Base-by-base conservation (phyloP, 1,140 invertebrate genomes). In the Psix sp. region DNA sequence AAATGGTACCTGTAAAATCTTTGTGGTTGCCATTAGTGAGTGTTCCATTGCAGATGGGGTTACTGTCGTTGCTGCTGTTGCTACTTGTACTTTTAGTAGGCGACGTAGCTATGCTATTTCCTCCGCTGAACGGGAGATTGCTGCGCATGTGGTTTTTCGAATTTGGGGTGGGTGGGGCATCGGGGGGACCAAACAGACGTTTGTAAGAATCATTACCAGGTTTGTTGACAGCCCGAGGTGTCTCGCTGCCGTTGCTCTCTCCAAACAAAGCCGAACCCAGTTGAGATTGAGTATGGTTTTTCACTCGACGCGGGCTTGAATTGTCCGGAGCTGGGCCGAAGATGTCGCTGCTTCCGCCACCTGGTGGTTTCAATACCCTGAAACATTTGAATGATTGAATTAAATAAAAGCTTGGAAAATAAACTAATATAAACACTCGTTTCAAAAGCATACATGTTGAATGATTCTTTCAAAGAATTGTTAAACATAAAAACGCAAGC, bases 311-410 rank as follows among this genome's bases (percentile, higher is more conserved):
- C 4, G 84, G 84, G 66, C 82, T 85, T 20, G 77, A 79, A 35
- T 82, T 78, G 15, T 86, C 83, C 3, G 74, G 74, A 3, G 76
- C 70, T 4, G 82, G 56, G 29, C 89, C 90, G 78, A 92, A 91
- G 60, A 91, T 91, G 80, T 91, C 90, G 77, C 89, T 91, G 73
- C 88, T 89, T 4, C 89, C 90, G 62, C 91, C 91, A 45, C 91
- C 91, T 39, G 91, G 91, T n/a, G 91, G 91, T 79, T 90, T 90
- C 74, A 91, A 77, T 15, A 92, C 90, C 81, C 91, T 92, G 76
- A 14, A 48, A 70, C 18, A 74, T n/a, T n/a, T n/a, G n/a, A n/a
- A n/a, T n/a, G n/a, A n/a, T n/a, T n/a, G n/a, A n/a, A n/a, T n/a
- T n/a, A n/a, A n/a, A n/a, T n/a, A n/a, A n/a, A n/a, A n/a, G n/a